Conservation (phyloP, 2,888 invertebrate species). For the Selenia dentaria region DNA sequence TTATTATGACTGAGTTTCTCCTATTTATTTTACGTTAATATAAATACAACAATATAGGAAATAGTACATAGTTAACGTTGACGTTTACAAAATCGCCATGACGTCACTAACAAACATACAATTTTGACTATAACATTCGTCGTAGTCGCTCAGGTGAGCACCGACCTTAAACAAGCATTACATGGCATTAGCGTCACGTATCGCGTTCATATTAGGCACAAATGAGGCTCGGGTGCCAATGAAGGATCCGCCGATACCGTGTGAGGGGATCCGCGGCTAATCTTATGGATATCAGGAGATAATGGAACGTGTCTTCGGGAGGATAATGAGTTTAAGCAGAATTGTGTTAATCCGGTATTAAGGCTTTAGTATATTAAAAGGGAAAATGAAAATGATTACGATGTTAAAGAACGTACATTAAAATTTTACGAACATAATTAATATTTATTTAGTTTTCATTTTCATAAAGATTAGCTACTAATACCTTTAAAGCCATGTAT, state of each 20-base stretch:
- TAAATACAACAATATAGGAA: too few species aligned
- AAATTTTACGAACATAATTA: too few species aligned
- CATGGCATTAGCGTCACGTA: conserved; percentile 7
- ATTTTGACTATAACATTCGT: background rate
- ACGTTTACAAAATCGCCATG: too few species aligned
- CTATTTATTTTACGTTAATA: too few species aligned
- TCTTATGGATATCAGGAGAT: conserved; percentile 35
- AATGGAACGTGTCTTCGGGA: conserved; percentile 22
- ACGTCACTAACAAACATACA: too few species aligned
- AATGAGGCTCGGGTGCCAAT: conserved; percentile 16
- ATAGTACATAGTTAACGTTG: too few species aligned
- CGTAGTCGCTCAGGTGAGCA: background rate
- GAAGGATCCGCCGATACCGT: conserved; percentile 30
- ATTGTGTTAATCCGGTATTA: conserved; percentile 19
- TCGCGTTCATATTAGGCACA: conserved; percentile 28
- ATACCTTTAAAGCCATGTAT: too few species aligned
- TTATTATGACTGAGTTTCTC: too few species aligned
- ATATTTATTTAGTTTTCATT: too few species aligned
- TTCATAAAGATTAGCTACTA: too few species aligned
- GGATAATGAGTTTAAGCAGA: conserved; percentile 21
- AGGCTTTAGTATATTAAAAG: conserved; percentile 16
- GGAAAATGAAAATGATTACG: too few species aligned
- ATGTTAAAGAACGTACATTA: too few species aligned
- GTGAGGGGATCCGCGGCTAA: conserved; percentile 30
- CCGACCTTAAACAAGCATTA: conserved; percentile 8